Base-by-base conservation (phyloP, 1,140 invertebrate genomes). In the Danaus melanippus region DNA sequence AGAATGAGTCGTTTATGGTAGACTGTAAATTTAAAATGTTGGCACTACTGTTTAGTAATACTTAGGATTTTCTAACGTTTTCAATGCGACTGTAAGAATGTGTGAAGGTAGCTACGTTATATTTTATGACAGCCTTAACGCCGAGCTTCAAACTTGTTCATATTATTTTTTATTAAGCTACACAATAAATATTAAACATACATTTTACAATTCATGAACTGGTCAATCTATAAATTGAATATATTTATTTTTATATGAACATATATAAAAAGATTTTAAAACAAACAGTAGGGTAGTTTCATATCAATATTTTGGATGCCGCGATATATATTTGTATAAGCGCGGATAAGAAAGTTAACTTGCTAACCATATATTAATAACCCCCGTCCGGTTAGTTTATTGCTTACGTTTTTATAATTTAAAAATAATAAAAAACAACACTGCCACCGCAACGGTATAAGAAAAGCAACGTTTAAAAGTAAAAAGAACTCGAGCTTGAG, bases 401-500 rank as follows among this genome's bases (percentile, higher is more conserved):
- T 64, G 60, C 63, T 50, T 60, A 64, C 55, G 60, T 50, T 61
- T 62, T 68, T 58, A 64, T 66, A 73, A 61, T 59, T 46, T 63
- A 64, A 64, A 49, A 76, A 79, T 73, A 78, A 79, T 67, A 73
- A 67, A 69, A 81, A 67, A 72, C 72, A 32, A 3, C 73, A 74
- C 74, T 67, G 78, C 76, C 76, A 71, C 68, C 67, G 69, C 69
- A 58, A 62, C 60, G 68, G 73, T 69, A 74, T 76, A 69, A 76
- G 70, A 74, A 77, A 76, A 69, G 65, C 64, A 62, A 66, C 51
- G 64, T 69, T 71, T 81, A 79, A 81, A 84, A 79, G 75, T 72
- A 79, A 83, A 83, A 82, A 76, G 76, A 72, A 74, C 74, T n/a
- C 69, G 77, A 81, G 81, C 79, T 69, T 69, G 77, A 84, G 83